Base-by-base conservation (phyloP, 2,888 invertebrate genomes). In the Lasioglossum oenotherae region DNA sequence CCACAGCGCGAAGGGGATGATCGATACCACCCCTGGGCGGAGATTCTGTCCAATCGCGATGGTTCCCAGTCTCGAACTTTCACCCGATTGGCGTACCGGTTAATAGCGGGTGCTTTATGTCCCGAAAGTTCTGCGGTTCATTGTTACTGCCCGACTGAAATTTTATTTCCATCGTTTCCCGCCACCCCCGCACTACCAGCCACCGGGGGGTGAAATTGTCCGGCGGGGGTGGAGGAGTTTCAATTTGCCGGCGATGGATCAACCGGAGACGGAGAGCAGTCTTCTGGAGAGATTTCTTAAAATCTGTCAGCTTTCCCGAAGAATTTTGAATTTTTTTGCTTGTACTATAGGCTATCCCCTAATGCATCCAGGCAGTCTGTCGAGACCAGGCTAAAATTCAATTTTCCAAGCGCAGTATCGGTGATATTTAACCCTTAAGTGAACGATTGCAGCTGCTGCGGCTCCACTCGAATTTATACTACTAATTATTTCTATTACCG, bases 11-110 rank as follows among this genome's bases (percentile, higher is more conserved):
- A 86, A 84, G 91, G 89, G 92, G 92, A 88, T 93, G 92, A 94
- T 94, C 94, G 93, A 94, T 94, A 93, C 67, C 93, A 93, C 91
- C 92, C 92, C 93, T 92, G 92, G 93, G 94, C 94, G 93, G 94
- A 91, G 93, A 90, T 83, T 81, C 35, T 78, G 82, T 72, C 93
- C 93, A 93, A 94, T 94, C 89, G 85, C 67, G 49, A 57, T 35
- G 12, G 76, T 27, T 41, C 64, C 72, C 49, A 53, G 72, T 41
- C 80, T 90, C 92, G 89, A 74, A 57, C 71, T 19, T 23, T 16
- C 10, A 23, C 12, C 57, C 74, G 74, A 90, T 91, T 91, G 91
- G 91, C 86, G 91, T 91, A 10, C 53, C 41, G 75, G 86, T 90
- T 89, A 91, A 93, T 90, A 91, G 89, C 91, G 64, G 49, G 81